Evolutionary conservation across 2,888 invertebrate genomes (phyloP).

Genomic region (Drosophila yooni): DNA sequence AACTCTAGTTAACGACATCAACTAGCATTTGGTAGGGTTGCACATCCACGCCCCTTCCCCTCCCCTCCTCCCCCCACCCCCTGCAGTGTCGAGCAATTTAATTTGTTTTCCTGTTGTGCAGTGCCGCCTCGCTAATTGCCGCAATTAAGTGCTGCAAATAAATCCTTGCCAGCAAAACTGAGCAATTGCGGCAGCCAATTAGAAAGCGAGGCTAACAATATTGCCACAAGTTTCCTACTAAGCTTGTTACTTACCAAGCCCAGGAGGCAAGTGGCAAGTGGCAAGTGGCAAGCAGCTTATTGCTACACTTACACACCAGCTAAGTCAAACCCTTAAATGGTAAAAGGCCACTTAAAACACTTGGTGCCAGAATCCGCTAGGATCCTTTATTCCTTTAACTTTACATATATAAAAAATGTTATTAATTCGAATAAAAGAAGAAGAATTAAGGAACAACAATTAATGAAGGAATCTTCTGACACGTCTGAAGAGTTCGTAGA

Average conservation of each 20-base stretch:
- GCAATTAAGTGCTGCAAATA: conserved; percentile 68
- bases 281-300: not conserved
- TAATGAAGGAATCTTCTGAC: not conserved
- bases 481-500: not conserved
- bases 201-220: conserved; percentile 30
- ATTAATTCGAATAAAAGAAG: not conserved
- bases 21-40: conserved; percentile 42
- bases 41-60: not conserved
- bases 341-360: not conserved
- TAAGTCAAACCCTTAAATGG: not conserved
- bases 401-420: not conserved
- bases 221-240: conserved; percentile 31
- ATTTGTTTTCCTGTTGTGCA: conserved; percentile 40
- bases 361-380: not conserved
- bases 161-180: conserved; percentile 60
- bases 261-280: not conserved
- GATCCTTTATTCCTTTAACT: not conserved
- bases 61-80: not conserved
- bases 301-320: not conserved
- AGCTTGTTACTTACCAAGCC: conserved; percentile 13
- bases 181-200: conserved; percentile 51
- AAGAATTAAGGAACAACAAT: not conserved
- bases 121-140: conserved; percentile 64
- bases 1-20: conserved; percentile 19
- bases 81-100: conserved; percentile 23